Conservation (phyloP, 53 echinoderm and acorn worm species). For the Apostichopus leukothele region DNA sequence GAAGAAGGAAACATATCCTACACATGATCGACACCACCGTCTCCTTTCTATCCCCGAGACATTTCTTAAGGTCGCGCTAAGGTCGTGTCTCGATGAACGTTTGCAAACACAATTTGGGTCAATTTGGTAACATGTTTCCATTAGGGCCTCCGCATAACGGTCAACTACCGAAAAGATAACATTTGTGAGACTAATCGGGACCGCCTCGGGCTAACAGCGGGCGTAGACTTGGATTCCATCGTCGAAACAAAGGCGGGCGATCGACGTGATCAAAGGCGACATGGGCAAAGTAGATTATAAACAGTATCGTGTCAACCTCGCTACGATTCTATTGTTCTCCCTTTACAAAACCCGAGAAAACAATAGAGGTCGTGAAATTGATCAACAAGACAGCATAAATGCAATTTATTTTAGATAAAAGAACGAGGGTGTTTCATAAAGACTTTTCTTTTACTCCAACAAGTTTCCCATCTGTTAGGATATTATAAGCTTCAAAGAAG, state of each 20-base stretch:
- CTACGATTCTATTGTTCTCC: not conserved
- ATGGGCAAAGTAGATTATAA: no score
- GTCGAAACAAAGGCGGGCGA: conserved; percentile 8
- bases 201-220: conserved; percentile 20
- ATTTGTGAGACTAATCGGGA: conserved; percentile 20
- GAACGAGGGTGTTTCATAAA: no score
- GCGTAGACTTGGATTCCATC: conserved; percentile 6
- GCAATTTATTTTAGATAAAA: no score
- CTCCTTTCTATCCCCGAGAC: no score
- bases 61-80: not conserved
- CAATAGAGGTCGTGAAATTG: not conserved
- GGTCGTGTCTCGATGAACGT: not conserved
- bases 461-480: no score
- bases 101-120: not conserved
- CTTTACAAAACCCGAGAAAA: not conserved
- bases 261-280: no score
- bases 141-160: conserved; percentile 6
- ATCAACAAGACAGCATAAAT: no score
- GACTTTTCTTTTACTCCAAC: no score
- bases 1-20: no score
- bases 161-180: conserved; percentile 33
- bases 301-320: no score
- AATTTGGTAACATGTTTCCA: conserved; percentile 7
- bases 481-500: no score
- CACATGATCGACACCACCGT: no score